Conservation (phyloP, 1,140 invertebrate genomes). For the Campodea augens region DNA sequence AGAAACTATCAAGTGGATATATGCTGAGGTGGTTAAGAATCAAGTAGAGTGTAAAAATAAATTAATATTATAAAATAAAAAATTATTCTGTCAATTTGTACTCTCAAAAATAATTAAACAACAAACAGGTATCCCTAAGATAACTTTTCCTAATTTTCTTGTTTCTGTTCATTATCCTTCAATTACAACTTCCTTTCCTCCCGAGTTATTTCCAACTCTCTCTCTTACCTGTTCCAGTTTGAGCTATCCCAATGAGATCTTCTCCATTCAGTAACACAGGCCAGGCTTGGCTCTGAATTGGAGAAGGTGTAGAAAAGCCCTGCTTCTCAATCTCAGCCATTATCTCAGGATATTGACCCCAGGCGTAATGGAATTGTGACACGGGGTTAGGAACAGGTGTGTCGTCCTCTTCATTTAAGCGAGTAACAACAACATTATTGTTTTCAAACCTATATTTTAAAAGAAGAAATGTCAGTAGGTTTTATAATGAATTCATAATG, state of each 20-base stretch:
- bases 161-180: no score
- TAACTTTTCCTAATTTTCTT: no score
- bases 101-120: no score
- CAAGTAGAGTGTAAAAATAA: no score
- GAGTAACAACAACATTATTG: conserved; percentile 49
- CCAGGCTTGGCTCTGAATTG: conserved; percentile 82
- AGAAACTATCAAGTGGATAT: no score
- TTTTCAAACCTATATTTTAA: conserved; percentile 20
- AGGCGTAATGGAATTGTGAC: conserved; percentile 64
- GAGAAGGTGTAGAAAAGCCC: conserved; percentile 63
- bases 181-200: no score
- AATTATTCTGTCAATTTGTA: no score
- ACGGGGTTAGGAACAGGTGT: conserved; percentile 61
- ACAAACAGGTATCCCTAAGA: no score
- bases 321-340: conserved; percentile 59
- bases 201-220: no score
- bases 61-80: no score
- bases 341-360: conserved; percentile 58
- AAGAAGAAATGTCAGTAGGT: conserved; percentile 9
- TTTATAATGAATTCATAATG: no score
- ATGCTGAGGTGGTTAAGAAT: no score
- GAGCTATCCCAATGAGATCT: conserved; percentile 84
- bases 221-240: conserved; percentile 77
- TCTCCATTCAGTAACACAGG: conserved; percentile 63
- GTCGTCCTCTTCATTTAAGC: conserved; percentile 19